Evolutionary conservation across 1,140 invertebrate species (phyloP).

Genomic region (Watersipora subatra): DNA sequence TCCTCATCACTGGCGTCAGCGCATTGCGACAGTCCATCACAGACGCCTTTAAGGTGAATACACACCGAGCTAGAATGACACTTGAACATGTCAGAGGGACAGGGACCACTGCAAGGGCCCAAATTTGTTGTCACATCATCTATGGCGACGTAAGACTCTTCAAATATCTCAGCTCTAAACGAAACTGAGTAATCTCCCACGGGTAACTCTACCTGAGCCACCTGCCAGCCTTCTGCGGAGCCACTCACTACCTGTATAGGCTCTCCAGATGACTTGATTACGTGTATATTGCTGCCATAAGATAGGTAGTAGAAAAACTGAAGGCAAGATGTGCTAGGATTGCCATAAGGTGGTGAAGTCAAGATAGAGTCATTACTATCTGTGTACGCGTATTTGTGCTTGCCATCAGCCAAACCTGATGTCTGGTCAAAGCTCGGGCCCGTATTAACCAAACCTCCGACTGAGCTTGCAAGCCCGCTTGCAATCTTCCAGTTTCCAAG

Average conservation of each 20-base stretch:
- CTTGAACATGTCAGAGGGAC: background rate
- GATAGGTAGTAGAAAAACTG: conserved; percentile 10
- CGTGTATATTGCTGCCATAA: background rate
- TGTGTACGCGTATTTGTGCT: background rate
- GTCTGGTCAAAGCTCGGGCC: conserved; percentile 18
- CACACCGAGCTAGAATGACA: background rate
- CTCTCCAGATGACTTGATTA: background rate
- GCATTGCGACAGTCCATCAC: background rate
- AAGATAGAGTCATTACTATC: background rate
- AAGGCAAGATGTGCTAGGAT: background rate
- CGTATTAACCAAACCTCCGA: background rate
- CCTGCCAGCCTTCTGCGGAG: background rate
- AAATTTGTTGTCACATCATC: background rate
- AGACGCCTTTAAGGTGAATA: background rate
- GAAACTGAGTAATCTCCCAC: background rate
- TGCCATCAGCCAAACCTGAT: conserved; percentile 10
- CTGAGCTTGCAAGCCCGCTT: conserved; percentile 1
- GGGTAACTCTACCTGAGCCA: background rate
- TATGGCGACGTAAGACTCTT: background rate
- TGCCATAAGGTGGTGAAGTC: background rate
- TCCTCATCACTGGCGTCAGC: background rate
- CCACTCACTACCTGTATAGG: background rate
- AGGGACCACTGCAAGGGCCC: background rate
- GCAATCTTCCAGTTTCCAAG: conserved; percentile 6
- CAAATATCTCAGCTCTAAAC: background rate